These are phyloP conservation scores for Musca vetustissima DNA, from an alignment of 1,140 invertebrate species.

Conservation along the genomic window DNA sequence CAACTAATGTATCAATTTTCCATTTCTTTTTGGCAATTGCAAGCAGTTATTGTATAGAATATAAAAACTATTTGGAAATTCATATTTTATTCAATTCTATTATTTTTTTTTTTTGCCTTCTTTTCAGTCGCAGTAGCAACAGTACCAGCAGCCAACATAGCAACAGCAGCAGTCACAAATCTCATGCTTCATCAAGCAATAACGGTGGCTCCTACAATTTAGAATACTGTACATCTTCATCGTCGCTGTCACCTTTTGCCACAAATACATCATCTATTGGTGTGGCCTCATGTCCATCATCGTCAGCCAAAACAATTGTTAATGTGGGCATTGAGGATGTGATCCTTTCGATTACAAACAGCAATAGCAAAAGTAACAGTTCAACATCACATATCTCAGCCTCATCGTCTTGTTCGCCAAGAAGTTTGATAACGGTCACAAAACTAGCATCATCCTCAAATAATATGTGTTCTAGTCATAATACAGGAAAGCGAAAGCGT, in stretches of 20 bases:
- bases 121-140: conserved; percentile 33
- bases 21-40: conserved; percentile 4
- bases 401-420: conserved; percentile 9
- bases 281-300: not conserved
- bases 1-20: conserved; percentile 15
- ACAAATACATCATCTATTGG: conserved; percentile 5
- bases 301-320: conserved; percentile 11
- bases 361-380: conserved; percentile 4
- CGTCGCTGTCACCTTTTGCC: conserved; percentile 22
- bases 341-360: conserved; percentile 6
- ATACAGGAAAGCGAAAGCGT: conserved; percentile 15
- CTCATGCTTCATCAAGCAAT: conserved; percentile 18
- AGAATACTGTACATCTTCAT: conserved; percentile 27
- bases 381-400: conserved; percentile 9
- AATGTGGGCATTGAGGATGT: conserved; percentile 16
- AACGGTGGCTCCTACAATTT: conserved; percentile 7
- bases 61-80: not conserved
- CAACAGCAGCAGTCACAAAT: conserved; percentile 20
- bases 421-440: not conserved
- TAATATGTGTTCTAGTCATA: conserved; percentile 6
- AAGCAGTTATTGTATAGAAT: not conserved
- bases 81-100: not conserved
- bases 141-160: conserved; percentile 33
- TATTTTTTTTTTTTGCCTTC: conserved; percentile 24
- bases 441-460: not conserved